Evolutionary conservation across 2,888 invertebrate species (phyloP).

Genomic region (Leptinotarsa peninsularis): DNA sequence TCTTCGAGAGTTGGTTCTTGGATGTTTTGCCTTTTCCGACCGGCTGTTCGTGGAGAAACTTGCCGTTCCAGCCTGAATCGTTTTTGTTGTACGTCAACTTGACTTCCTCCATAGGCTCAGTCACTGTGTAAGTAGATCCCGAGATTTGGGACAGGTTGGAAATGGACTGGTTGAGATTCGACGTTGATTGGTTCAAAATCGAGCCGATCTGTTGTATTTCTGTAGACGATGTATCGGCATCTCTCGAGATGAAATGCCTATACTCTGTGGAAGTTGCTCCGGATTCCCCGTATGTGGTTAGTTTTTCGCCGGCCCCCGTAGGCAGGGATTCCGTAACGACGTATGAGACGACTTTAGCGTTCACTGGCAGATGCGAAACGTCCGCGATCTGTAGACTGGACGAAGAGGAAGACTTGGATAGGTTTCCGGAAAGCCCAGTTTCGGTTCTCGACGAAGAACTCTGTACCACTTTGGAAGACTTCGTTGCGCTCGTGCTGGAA

Average conservation of each 20-base stretch:
- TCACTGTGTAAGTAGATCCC: conserved; percentile 63
- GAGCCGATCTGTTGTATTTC: conserved; percentile 63
- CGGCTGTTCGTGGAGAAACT: conserved; percentile 64
- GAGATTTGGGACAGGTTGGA: conserved; percentile 61
- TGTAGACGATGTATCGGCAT: conserved; percentile 52
- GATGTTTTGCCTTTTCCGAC: conserved; percentile 46
- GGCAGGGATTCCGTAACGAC: conserved; percentile 63
- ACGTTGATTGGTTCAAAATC: conserved; percentile 60
- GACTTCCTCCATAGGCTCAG: conserved; percentile 64
- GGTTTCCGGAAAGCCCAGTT: conserved; percentile 45
- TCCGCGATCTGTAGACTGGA: conserved; percentile 64
- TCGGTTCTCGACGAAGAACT: conserved; percentile 45
- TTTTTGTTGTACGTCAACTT: conserved; percentile 62
- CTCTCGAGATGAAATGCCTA: conserved; percentile 60
- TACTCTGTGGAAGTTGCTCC: conserved; percentile 63
- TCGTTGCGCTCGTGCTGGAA: conserved; percentile 45
- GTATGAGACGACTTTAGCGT: conserved; percentile 59
- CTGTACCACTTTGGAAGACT: conserved; percentile 51
- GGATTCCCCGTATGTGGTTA: conserved; percentile 61
- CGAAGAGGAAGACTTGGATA: conserved; percentile 62
- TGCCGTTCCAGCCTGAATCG: conserved; percentile 68
- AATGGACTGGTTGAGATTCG: conserved; percentile 60
- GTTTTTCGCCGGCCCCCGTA: conserved; percentile 63
- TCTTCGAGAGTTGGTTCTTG: conserved; percentile 40
- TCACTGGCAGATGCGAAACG: conserved; percentile 63